Percentiles rank a stretch among this genome's conserved stretches.
Evolutionary conservation across 1,140 invertebrate genomes (phyloP).

Genomic region (Oedothorax gibbosus): DNA sequence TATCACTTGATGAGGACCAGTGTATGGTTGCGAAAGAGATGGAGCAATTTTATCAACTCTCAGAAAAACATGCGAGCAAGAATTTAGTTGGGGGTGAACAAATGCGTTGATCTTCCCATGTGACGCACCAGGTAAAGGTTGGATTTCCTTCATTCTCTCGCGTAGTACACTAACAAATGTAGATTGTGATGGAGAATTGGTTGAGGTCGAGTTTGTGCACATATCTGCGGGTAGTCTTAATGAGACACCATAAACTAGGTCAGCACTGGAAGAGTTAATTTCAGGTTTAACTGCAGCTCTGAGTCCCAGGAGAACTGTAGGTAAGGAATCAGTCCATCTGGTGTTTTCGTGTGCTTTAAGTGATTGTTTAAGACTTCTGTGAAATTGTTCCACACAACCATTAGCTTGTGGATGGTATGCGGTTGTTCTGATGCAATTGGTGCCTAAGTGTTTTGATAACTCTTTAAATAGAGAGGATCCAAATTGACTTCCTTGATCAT

Average conservation of each 20-base stretch:
- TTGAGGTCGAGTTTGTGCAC: no score
- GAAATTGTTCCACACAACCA: not conserved
- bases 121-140: not conserved
- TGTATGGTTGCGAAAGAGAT: not conserved
- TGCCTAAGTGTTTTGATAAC: not conserved
- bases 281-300: not conserved
- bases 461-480: slow-evolving; percentile 64
- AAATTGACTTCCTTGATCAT: slow-evolving; percentile 70
- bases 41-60: not conserved
- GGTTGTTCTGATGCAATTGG: not conserved
- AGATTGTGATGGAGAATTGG: not conserved
- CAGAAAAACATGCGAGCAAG: slow-evolving; percentile 12
- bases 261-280: no score
- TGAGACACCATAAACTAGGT: not conserved
- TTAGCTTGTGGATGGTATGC: not conserved
- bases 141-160: not conserved
- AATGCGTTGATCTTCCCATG: not conserved
- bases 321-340: not conserved
- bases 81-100: not conserved
- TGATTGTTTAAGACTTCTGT: not conserved
- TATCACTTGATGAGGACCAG: not conserved
- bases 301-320: not conserved
- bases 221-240: not conserved
- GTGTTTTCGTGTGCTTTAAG: not conserved
- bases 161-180: not conserved